Evolutionary conservation across 2,113 vertebrate species (phyloP), one percentile per base, ranked within the genome.

Genomic region (Hiodon tergisus): DNA sequence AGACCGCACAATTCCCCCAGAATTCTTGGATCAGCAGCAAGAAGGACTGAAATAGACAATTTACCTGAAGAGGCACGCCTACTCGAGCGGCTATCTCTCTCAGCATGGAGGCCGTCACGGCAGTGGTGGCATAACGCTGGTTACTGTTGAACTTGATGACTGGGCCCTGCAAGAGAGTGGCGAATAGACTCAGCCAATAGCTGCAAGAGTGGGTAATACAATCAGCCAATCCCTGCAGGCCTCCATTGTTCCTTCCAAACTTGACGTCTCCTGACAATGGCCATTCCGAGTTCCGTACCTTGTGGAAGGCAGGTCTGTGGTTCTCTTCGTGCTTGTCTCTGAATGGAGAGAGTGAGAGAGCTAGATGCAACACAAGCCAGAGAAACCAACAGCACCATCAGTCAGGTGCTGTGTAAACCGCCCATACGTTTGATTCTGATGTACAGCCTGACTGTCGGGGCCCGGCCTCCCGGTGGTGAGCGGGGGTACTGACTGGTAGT

Each of bases 321-420:
- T 98, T 98, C 78, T 98, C 97, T 59, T 99, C 97, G 2, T 99
- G 96, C 73, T 98, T 99, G 78, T 99, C 97, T 75, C 97, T 99
- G 83, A 13, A 4, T 69, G 51, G 14, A 16, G 54, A 46, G 77
- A 59, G 7, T 9, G 75, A 70, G 6, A 69, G 6, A 14, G 11
- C 52, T 55, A 10, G 50, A n/a, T 14, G 48, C 50, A 53, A 48
- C 63, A 74, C 8, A 2, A 6, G 31, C 48, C 7, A n/a, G 10
- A 31, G 31, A 31, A 31, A 31, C 31, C 31, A 31, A 31, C 31
- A 31, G 31, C 31, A 31, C 31, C 31, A 31, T 2, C 31, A 31
- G 31, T 31, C 31, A 31, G 31, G 31, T 31, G 31, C 31, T 31
- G 31, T 31, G 31, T 31, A 31, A 31, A 31, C 31, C 31, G 2